Conservation (phyloP, 2,888 invertebrate genomes). For the Stomorhina lunata region DNA sequence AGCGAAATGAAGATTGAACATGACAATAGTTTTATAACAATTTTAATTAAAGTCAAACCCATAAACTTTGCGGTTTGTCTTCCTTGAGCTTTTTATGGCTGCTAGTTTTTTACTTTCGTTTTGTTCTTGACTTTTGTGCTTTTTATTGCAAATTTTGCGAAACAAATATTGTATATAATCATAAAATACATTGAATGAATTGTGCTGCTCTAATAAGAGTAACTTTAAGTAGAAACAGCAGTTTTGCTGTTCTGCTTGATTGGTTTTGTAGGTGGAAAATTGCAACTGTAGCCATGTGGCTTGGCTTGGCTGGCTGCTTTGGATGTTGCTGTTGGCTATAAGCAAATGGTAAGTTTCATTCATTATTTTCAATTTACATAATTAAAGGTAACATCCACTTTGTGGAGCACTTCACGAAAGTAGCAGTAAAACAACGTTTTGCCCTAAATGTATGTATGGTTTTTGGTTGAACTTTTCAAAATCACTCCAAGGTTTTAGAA, state of each 20-base stretch:
- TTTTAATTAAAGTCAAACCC: conserved; percentile 32
- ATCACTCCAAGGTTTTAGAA: background rate
- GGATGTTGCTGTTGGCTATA: background rate
- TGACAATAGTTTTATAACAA: conserved; percentile 26
- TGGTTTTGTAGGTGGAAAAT: background rate
- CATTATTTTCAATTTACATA: conserved; percentile 58
- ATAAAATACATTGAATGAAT: conserved; percentile 14
- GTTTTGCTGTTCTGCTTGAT: background rate
- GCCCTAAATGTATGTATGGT: background rate
- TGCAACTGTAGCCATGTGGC: background rate
- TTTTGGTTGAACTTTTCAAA: background rate
- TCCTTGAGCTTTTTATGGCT: background rate
- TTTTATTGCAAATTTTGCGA: background rate
- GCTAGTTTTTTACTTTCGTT: background rate
- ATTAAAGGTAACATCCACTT: conserved; percentile 26
- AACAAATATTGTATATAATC: background rate
- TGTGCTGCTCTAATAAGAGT: background rate
- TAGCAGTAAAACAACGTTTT: background rate
- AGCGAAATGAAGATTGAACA: conserved; percentile 14
- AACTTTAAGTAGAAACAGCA: background rate
- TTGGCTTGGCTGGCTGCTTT: background rate
- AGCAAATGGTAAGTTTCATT: conserved; percentile 31
- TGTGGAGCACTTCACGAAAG: background rate
- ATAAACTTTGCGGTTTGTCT: conserved; percentile 15
- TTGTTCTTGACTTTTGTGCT: background rate